Base-by-base conservation (phyloP, 2,797 vertebrate species). In the Pangasius macronema region DNA sequence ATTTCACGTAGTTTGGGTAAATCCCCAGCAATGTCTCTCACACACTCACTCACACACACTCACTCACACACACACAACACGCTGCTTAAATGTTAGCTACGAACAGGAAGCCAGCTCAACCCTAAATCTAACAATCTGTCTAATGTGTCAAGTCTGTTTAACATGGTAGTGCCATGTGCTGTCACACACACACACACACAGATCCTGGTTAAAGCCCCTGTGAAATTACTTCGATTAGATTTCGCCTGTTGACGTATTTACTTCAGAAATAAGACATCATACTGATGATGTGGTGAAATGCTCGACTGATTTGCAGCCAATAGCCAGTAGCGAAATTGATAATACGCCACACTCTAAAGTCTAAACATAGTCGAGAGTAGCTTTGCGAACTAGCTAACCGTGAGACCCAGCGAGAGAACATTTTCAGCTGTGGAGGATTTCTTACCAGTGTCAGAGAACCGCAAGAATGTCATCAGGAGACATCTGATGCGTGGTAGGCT, bases 1-100 rank as follows among this genome's bases (percentile, higher is more conserved):
- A 84, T 84, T 36, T 84, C 33, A 72, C 3, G 0, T 16, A 70
- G 20, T 72, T 84, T 84, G 51, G 49, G 82, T 72, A 84, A 84
- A 84, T 39, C 63, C 65, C 83, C 83, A 27, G 13, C 14, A 24
- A 33, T 33, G 18, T 33, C 27, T 22, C 20, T 2, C 30, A 10
- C 76, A 6, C 76, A 14, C 55, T 18, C 77, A 7, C 49, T 20
- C 76, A 57, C 76, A 33, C 30, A 30, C 73, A 30, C 79, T 14
- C 59, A n/a, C 59, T 20, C 79, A 55, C n/a, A 33, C 73, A 30
- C 46, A 51, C n/a, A 36, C 7, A 46, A 55, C 53, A 59, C 30
- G 10, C n/a, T 24, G 24, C 55, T 36, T n/a, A 82, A 67, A 33
- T 6, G 18, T 51, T 33, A 49, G 27, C 61, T 30, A 67, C 39